Evolutionary conservation across 1,140 invertebrate genomes (phyloP), one percentile per base, ranked within the genome.

Genomic region (Rhagoletis zephyria): DNA sequence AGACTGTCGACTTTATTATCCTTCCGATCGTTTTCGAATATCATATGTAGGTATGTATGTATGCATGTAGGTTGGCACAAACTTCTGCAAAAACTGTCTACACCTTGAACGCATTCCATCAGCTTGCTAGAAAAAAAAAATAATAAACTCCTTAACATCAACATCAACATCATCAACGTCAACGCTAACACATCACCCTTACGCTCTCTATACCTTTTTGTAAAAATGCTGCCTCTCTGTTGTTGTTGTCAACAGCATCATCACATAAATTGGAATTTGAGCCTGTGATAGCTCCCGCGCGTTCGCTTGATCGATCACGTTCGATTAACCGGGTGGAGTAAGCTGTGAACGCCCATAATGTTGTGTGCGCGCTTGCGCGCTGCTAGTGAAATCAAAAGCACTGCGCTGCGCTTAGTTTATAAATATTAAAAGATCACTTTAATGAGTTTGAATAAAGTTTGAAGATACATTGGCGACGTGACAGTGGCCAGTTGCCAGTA

Each of bases 181-280:
- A 56, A 30, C 74, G 74, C 48, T 16, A 42, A 74, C 40, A 74
- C 70, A 74, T 74, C 74, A 48, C 51, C n/a, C 74, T 56, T 30
- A 30, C 10, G 30, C n/a, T 0, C 4, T 6, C 61, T 63, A 63
- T 5, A 63, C 9, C 61, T 14, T 63, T 2, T 14, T 16, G 61
- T 14, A 4, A 63, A 14, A 74, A 74, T 30, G 42, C 42, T 42
- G 85, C 19, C 48, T 60, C 16, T 7, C 16, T 85, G 4, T 63
- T 61, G 85, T 85, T 63, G 85, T 85, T 63, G 85, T 42, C 85
- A 12, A 88, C 74, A 87, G 90, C 90, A 89, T 74, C 87, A 81
- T 87, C 90, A 91, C 91, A 92, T 92, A 92, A 92, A 92, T 92
- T 92, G 63, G 87, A 30, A 60, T 87, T 87, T 59, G 7, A 60